Conservation (phyloP, 1,140 invertebrate genomes). For the Heliconius congener region DNA sequence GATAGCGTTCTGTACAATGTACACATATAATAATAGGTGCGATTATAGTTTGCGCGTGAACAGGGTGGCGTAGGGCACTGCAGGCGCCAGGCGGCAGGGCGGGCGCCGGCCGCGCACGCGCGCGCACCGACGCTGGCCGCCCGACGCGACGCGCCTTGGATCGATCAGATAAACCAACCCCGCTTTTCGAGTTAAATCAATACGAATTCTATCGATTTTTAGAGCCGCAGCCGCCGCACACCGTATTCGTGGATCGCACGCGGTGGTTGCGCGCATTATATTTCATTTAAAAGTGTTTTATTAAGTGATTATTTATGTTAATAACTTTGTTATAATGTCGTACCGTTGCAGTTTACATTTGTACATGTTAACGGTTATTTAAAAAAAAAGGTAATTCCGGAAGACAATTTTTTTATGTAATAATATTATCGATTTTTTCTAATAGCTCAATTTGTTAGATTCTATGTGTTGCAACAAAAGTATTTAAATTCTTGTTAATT, state of each 20-base stretch:
- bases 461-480: neutral
- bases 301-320: constrained; percentile 7
- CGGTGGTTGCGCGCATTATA: constrained; percentile 69
- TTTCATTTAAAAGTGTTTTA: constrained; percentile 17
- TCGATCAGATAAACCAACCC: constrained; percentile 80
- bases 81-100: constrained; percentile 52
- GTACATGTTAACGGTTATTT: constrained; percentile 9
- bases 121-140: constrained; percentile 59
- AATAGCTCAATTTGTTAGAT: neutral
- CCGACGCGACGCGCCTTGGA: constrained; percentile 51
- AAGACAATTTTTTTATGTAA: neutral
- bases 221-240: constrained; percentile 79
- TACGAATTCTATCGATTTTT: constrained; percentile 73
- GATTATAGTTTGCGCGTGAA: constrained; percentile 70
- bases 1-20: neutral
- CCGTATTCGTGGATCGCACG: constrained; percentile 73
- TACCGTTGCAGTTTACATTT: neutral
- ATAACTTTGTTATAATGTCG: constrained; percentile 14
- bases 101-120: constrained; percentile 61
- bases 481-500: neutral
- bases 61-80: constrained; percentile 60
- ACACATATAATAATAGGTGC: constrained; percentile 18
- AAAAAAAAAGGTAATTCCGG: constrained; percentile 19
- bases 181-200: constrained; percentile 76
- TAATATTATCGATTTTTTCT: constrained; percentile 3